phyloP scores from a whole-genome alignment of 64 coral and sea anemone genomes.

The Porites lutea region DNA sequence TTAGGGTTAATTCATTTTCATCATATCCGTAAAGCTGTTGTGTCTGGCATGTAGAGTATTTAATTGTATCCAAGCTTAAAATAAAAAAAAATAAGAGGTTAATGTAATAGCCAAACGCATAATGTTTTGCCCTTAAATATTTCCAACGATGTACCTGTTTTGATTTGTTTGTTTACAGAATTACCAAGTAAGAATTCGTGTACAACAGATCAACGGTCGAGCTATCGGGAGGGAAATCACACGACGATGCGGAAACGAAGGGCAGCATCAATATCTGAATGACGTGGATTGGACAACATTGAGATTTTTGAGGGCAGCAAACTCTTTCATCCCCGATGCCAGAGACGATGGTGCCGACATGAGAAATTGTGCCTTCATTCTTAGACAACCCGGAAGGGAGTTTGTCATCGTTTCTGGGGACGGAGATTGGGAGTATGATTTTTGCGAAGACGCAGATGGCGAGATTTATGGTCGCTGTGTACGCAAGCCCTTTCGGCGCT shows the following conservation, averaged over 20 bases:
- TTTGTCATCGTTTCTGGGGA: not conserved
- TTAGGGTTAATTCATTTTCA: too few relatives aligned
- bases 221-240: not conserved
- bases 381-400: slow-evolving; percentile 16
- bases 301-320: slow-evolving; percentile 7
- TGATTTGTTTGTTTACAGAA: too few relatives aligned
- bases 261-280: not conserved
- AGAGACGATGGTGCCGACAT: slow-evolving; percentile 30
- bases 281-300: not conserved
- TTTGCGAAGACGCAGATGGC: slow-evolving; percentile 7
- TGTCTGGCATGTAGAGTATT: too few relatives aligned
- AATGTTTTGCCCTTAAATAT: too few relatives aligned
- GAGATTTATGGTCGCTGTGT: slow-evolving; percentile 41
- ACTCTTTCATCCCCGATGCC: slow-evolving; percentile 32
- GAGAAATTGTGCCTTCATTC: slow-evolving; percentile 29
- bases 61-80: too few relatives aligned
- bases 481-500: not conserved
- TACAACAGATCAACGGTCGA: not conserved
- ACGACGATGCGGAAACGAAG: slow-evolving; percentile 17
- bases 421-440: slow-evolving; percentile 44
- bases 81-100: too few relatives aligned
- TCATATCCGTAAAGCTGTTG: too few relatives aligned
- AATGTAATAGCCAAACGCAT: too few relatives aligned
- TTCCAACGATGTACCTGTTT: too few relatives aligned
- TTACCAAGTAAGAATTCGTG: not conserved